Percentiles rank a stretch among this genome's conserved stretches.
Conservation (phyloP, 2,113 vertebrate genomes). For the Camelus bactrianus region DNA sequence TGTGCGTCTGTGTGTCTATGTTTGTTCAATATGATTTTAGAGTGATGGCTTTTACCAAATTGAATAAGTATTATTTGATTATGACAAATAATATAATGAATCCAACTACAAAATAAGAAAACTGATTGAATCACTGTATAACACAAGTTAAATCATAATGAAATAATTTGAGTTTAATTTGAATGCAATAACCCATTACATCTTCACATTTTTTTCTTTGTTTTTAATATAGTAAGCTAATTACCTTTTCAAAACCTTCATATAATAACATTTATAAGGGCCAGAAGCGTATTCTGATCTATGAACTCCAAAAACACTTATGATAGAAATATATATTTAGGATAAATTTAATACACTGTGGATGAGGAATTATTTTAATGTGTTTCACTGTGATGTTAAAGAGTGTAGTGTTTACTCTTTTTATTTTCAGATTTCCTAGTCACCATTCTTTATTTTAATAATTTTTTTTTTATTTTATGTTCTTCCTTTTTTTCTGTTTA, state of each 20-base stretch:
- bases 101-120: slow-evolving; percentile 32
- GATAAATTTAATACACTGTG: neutral
- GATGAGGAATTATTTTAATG: slow-evolving; percentile 38
- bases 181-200: slow-evolving; percentile 59
- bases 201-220: neutral
- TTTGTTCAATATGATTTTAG: slow-evolving; percentile 15
- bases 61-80: slow-evolving; percentile 42
- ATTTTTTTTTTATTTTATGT: neutral
- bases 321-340: neutral
- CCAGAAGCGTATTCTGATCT: neutral
- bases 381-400: neutral
- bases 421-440: neutral
- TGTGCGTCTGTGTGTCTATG: too few relatives aligned
- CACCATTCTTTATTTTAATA: neutral
- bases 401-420: neutral
- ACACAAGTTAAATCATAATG: slow-evolving; percentile 45
- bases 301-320: neutral
- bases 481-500: neutral
- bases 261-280: neutral
- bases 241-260: neutral
- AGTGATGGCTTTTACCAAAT: slow-evolving; percentile 3
- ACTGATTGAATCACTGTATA: slow-evolving; percentile 1
- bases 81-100: slow-evolving; percentile 37
- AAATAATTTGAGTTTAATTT: slow-evolving; percentile 66
- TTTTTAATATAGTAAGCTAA: slow-evolving; percentile 47